Evolutionary conservation across 2,113 vertebrate species (phyloP).

Genomic region (Muntiacus reevesi): DNA sequence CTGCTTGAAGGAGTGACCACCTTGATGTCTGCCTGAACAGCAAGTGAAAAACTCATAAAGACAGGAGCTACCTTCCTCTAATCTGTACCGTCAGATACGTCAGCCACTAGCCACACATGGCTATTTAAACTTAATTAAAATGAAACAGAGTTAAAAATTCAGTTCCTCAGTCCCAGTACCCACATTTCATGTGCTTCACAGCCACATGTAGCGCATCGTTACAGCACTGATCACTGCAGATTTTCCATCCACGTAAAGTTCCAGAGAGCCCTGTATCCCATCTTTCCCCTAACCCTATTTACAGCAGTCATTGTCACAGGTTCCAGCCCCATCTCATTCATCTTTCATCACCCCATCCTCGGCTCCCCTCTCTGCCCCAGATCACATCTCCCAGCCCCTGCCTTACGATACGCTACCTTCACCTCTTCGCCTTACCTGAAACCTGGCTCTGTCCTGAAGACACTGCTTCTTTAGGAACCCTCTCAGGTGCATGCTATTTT

Average conservation of each 20-base stretch:
- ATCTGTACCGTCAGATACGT: not conserved
- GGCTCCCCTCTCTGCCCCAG: not conserved
- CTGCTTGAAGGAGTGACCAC: not conserved
- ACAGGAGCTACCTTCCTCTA: not conserved
- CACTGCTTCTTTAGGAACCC: not conserved
- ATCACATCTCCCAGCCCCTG: not conserved
- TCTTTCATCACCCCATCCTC: not conserved
- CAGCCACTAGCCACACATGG: not conserved
- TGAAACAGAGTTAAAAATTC: not conserved
- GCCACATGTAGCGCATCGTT: not conserved
- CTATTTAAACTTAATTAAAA: conserved; percentile 36
- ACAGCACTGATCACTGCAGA: not conserved
- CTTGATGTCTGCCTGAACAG: not conserved
- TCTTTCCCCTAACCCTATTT: not conserved
- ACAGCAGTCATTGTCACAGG: not conserved
- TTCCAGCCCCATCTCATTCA: not conserved
- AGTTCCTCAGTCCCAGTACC: not conserved
- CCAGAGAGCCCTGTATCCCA: not conserved
- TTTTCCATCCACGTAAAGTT: not conserved
- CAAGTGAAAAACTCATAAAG: not conserved
- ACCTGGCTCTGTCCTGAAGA: not conserved
- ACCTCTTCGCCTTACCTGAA: not conserved
- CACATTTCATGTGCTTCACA: not conserved
- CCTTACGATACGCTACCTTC: not conserved
- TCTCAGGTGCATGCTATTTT: not conserved